Evolutionary conservation across 2,113 vertebrate species (phyloP), one percentile per base, ranked within the genome.

Genomic region (Pogona vitticeps): DNA sequence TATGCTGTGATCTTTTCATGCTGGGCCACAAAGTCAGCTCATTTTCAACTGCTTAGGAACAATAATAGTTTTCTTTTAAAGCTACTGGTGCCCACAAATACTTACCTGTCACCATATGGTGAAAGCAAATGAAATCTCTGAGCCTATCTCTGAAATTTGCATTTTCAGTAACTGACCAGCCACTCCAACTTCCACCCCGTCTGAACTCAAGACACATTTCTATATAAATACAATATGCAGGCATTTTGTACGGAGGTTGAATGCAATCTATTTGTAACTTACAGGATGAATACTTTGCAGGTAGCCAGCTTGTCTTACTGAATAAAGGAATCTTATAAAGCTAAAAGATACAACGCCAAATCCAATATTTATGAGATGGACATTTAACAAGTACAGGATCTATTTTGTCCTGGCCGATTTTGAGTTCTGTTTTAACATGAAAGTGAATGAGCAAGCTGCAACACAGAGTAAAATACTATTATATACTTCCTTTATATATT

Each of bases 341-440:
- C 86, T 86, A 78, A 52, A 68, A 90, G 76, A 86, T 84, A 80
- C 38, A 88, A 68, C 31, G 80, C 81, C 33, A 71, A 77, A 84
- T 85, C 58, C 0, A 88, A 26, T 61, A 23, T 80, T 72, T 67
- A 31, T 87, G 63, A 91, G 83, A 65, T 52, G 72, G 76, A 52
- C 1, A 3, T 85, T 86, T 31, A 90, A 80, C 40, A 83, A 92
- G 88, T 90, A 52, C 83, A 71, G 91, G 40, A 0, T 86, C 78
- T 65, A 76, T 78, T 28, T 89, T 79, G 88, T 94, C 70, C 88
- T 81, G 82, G 36, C 8, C 78, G 85, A 78, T 92, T 90, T 88
- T 67, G 71, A 63, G 70, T 87, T 82, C 79, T 82, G 59, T 38
- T 21, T 79, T 15, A 8, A 52, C 36, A 63, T 52, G 56, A 33